Base-by-base conservation (phyloP, 2,797 vertebrate species). In the Diglossa cyanea region DNA sequence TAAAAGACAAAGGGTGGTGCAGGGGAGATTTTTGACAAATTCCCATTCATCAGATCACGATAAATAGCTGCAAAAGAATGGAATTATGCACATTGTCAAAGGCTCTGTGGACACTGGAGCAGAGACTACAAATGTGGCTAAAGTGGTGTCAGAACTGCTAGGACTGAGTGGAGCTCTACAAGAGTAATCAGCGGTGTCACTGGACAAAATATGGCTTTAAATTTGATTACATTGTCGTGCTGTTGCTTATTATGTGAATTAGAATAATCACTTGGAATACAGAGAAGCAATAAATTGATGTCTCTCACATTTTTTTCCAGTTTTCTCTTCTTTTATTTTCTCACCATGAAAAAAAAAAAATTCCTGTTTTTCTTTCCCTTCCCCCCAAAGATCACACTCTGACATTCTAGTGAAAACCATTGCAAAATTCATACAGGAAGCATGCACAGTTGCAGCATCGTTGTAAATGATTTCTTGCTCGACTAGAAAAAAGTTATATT, bases 161-260 rank as follows among this genome's bases (percentile, higher is more conserved):
- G 50, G 92, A 93, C 70, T 53, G 57, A 96, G 96, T 96, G 94
- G 95, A 90, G 95, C 39, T 60, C 95, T 97, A 67, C 95, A 57
- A 88, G 90, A 96, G 92, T 96, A 96, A 96, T 33, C 24, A 40
- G 94, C 42, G 96, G 97, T 93, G 97, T 97, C 94, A 97, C 96
- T 95, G 97, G 97, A 98, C 97, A 98, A 98, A 98, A 98, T 98
- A 98, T 98, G 98, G 98, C 98, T 98, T 98, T 98, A 98, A 98
- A 98, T 97, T 93, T 90, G 95, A 97, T 97, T 95, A 98, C 95
- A 97, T 95, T 96, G 96, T 90, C 96, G 97, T 98, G 97, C 96
- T 95, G 97, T 97, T 93, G 92, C 83, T 97, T 96, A 97, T 80
- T 97, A 95, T 90, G 95, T 96, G 84, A 97, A 96, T 98, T 98